Base-by-base conservation (phyloP, 2,113 vertebrate genomes). In the Tetrao urogallus region DNA sequence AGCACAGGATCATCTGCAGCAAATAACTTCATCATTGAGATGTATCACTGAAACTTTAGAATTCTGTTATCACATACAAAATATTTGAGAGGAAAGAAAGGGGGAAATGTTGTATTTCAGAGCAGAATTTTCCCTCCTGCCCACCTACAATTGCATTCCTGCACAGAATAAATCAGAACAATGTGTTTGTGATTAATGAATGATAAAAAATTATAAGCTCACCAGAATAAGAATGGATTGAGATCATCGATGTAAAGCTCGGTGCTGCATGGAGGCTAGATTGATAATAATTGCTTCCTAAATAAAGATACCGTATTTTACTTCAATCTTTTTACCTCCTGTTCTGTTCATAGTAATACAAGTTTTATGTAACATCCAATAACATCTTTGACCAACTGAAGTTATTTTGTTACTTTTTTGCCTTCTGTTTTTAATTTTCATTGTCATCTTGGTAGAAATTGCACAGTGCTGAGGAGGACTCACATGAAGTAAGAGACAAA, bases 81-180 rank as follows among this genome's bases (percentile, higher is more conserved):
- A 34, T 85, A 57, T 32, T 61, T 86, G 34, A 7, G 25, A 88
- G 47, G 7, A 60, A 17, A 47, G 81, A 92, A 69, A 60, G 58
- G 38, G 4, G 8, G 18, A 30, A 90, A 80, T 50, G 16, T 3
- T 69, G 32, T 75, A 57, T 36, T 78, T 88, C 45, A 80, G 17
- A 72, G 47, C 28, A 88, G 42, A 74, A 42, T 77, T 89, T 47
- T 88, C 34, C 45, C 34, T 82, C 30, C 73, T 84, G 67, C 54
- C 57, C 90, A 85, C 87, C 76, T 90, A 85, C 61, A 87, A 67
- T 7, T 64, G 47, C 5, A 32, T 81, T 93, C 75, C 58, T 72
- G 90, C 80, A 34, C 24, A 45, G 61, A 76, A 84, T 42, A 86
- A 82, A 88, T 36, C 74, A 67, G 82, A 94, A 74, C 52, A 73